Evolutionary conservation across 2,797 vertebrate species (phyloP).

Genomic region (Cheirogaleus major): DNA sequence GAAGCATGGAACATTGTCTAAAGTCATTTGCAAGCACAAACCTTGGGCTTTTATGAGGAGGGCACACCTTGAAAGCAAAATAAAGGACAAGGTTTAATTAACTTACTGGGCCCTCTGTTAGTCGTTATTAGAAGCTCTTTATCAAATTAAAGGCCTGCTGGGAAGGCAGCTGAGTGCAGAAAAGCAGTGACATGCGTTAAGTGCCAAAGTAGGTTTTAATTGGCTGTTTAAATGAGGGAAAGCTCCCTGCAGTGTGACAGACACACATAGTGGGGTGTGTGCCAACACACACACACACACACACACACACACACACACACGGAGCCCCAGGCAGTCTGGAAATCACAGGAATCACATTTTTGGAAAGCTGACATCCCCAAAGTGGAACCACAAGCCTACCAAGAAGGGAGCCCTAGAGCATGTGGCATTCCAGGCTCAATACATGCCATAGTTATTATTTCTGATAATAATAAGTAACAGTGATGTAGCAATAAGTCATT

Average conservation of each 20-base stretch:
- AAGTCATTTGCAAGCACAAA: slow-evolving; percentile 72
- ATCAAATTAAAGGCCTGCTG: slow-evolving; percentile 88
- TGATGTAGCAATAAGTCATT: not conserved
- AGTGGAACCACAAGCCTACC: not conserved
- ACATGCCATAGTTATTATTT: not conserved
- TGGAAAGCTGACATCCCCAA: slow-evolving; percentile 4
- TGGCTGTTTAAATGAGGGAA: slow-evolving; percentile 86
- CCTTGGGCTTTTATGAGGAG: slow-evolving; percentile 72
- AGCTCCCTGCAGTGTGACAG: slow-evolving; percentile 77
- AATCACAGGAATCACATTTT: slow-evolving; percentile 23
- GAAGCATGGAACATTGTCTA: slow-evolving; percentile 82
- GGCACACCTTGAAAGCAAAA: slow-evolving; percentile 83
- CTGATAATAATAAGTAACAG: slow-evolving; percentile 19
- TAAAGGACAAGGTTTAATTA: slow-evolving; percentile 83
- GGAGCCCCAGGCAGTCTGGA: not conserved
- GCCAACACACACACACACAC: not conserved
- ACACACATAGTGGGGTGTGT: slow-evolving; percentile 23
- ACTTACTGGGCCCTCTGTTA: slow-evolving; percentile 83
- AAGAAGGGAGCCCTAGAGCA: not conserved
- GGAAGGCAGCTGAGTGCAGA: slow-evolving; percentile 81
- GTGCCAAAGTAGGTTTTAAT: slow-evolving; percentile 85
- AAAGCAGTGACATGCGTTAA: slow-evolving; percentile 81
- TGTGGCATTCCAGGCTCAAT: not conserved
- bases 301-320: not conserved
- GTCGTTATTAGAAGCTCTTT: slow-evolving; percentile 84